A percentile compares a stretch with the other conserved stretches of the same genome.
These are phyloP conservation scores for Pyrrhosoma nymphula DNA, from an alignment of 2,888 invertebrate species.

Conservation along the genomic window DNA sequence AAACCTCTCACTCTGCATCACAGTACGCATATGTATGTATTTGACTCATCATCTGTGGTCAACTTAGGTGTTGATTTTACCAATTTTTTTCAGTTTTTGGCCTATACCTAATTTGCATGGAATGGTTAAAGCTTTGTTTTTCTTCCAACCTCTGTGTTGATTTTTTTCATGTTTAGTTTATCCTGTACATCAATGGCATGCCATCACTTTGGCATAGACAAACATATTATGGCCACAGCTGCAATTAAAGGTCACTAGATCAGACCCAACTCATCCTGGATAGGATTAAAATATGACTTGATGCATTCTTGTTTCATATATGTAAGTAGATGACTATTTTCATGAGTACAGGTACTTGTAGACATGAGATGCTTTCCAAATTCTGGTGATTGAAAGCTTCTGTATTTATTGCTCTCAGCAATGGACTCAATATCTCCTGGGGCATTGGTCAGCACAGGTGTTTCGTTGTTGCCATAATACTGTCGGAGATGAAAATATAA, in stretches of 20 bases:
- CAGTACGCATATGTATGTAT: background rate
- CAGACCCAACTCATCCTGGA: too few species aligned
- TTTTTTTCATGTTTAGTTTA: background rate
- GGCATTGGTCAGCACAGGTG: too few species aligned
- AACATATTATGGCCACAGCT: background rate
- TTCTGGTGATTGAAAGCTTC: too few species aligned
- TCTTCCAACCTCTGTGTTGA: background rate
- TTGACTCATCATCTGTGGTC: background rate
- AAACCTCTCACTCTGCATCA: background rate
- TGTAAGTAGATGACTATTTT: too few species aligned
- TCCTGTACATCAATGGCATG: background rate
- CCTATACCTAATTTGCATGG: background rate
- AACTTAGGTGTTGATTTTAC: background rate
- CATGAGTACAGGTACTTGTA: too few species aligned
- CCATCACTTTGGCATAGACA: background rate
- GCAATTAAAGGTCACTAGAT: background rate
- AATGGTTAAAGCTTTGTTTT: background rate
- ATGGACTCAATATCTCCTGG: too few species aligned
- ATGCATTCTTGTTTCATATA: too few species aligned
- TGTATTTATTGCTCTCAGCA: too few species aligned
- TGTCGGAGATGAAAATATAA: too few species aligned
- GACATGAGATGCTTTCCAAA: too few species aligned
- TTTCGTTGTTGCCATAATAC: too few species aligned
- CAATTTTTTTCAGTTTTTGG: background rate
- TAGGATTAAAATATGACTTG: too few species aligned